Evolutionary conservation across 2,888 invertebrate species (phyloP), one percentile per base, ranked within the genome.

Genomic region (Brachycybe producta): DNA sequence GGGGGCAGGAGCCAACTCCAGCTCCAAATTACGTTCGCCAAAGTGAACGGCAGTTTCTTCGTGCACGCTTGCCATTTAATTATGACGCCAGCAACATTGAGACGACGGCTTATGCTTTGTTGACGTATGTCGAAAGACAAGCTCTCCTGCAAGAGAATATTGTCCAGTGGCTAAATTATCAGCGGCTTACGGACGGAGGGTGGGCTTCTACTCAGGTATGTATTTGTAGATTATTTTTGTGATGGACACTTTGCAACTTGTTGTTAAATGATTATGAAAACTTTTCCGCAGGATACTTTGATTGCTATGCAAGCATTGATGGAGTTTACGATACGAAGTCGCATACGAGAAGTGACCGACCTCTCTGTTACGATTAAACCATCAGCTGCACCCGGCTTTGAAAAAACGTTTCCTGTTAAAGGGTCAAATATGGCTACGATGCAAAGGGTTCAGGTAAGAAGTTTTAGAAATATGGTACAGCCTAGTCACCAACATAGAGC

Each of bases 11-110:
- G 57, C 70, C 74, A 15, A 76, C 90, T 1, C 87, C 88, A 0
- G 76, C 76, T 52, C 84, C 87, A 0, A 86, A 87, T 0, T 79
- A 77, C 57, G 88, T 88, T 68, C 74, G 82, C 61, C 90, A 90
- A 70, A 90, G 90, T 70, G 88, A 90, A 64, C 84, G 86, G 64
- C 87, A 87, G 5, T 92, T 88, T 75, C 72, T 85, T 1, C 69
- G 90, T 54, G 90, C 94, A 0, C 78, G 94, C 0, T 70, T 88
- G 52, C 87, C 90, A 0, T 87, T 90, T 66, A 79, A 78, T 58
- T 86, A 81, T 65, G 95, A 95, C 70, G 79, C 87, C 0, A 81
- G 84, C 63, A 94, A 92, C 65, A 82, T 94, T 40, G 91, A 91
- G 62, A 80, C 92, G 0, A 95, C 94, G 0, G 84, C 92, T 0